phyloP scores from a whole-genome alignment of 2,888 invertebrate genomes.

The Zootermopsis nevadensis region DNA sequence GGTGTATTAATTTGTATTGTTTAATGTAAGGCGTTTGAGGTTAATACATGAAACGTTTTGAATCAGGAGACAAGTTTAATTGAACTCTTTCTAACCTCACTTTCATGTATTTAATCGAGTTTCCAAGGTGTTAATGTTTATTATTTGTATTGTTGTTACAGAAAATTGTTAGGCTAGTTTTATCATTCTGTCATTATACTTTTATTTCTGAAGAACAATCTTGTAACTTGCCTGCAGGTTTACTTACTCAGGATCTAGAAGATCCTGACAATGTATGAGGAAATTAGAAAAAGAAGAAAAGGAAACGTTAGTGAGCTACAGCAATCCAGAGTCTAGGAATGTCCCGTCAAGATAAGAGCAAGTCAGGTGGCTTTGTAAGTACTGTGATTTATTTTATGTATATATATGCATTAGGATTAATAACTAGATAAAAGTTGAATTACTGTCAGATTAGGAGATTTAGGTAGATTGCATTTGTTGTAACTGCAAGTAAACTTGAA shows the following conservation, averaged over 20 bases:
- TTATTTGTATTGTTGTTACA: background rate
- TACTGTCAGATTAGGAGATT: too few relatives aligned
- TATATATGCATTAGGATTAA: too few relatives aligned
- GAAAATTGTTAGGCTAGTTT: background rate
- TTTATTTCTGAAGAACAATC: background rate
- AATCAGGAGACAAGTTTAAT: background rate
- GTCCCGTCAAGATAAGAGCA: constrained; percentile 9
- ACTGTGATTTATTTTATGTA: background rate
- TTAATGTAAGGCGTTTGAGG: too few relatives aligned
- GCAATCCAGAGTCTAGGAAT: background rate
- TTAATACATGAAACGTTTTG: too few relatives aligned
- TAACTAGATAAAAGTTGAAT: too few relatives aligned
- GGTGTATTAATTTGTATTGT: too few relatives aligned
- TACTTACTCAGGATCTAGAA: background rate
- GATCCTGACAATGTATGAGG: constrained; percentile 24
- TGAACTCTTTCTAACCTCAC: background rate
- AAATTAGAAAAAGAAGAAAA: constrained; percentile 19
- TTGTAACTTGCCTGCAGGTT: background rate
- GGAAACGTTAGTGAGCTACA: background rate
- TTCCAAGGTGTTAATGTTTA: background rate
- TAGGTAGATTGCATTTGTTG: too few relatives aligned
- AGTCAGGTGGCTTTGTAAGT: constrained; percentile 2
- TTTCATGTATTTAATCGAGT: background rate
- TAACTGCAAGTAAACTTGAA: too few relatives aligned
- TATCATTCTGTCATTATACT: background rate